phyloP scores from a whole-genome alignment of 1,140 invertebrate species.

The Formica exsecta region DNA sequence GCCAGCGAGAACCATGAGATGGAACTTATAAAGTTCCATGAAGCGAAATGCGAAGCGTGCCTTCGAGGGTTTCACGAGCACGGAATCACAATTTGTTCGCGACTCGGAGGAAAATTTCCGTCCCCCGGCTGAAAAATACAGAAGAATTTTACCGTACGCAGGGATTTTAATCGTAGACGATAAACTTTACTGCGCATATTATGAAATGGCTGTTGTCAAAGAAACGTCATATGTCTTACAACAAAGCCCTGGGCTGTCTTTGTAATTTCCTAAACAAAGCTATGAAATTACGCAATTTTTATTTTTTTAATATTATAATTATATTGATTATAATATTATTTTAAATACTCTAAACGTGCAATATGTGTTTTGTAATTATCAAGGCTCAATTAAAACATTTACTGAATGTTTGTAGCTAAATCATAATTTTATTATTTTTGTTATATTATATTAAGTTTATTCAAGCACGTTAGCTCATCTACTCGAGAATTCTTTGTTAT shows the following conservation, averaged over 20 bases:
- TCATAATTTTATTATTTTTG: slow-evolving; percentile 18
- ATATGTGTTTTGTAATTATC: not conserved
- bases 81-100: slow-evolving; percentile 49
- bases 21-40: slow-evolving; percentile 57
- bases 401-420: not conserved
- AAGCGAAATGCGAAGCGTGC: slow-evolving; percentile 15
- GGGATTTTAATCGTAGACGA: slow-evolving; percentile 33
- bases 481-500: slow-evolving; percentile 9
- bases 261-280: not conserved
- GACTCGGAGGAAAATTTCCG: slow-evolving; percentile 44
- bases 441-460: not conserved
- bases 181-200: slow-evolving; percentile 34
- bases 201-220: not conserved
- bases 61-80: slow-evolving; percentile 26
- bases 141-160: slow-evolving; percentile 15
- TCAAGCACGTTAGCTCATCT: not conserved
- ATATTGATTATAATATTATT: no score
- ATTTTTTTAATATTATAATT: no score
- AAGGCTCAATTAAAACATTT: not conserved
- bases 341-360: no score
- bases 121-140: not conserved
- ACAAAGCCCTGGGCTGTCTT: not conserved
- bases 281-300: not conserved
- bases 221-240: not conserved
- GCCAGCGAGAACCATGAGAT: slow-evolving; percentile 47